Base-by-base conservation (phyloP, 2,113 vertebrate species). In the Aspidoscelis tigris region DNA sequence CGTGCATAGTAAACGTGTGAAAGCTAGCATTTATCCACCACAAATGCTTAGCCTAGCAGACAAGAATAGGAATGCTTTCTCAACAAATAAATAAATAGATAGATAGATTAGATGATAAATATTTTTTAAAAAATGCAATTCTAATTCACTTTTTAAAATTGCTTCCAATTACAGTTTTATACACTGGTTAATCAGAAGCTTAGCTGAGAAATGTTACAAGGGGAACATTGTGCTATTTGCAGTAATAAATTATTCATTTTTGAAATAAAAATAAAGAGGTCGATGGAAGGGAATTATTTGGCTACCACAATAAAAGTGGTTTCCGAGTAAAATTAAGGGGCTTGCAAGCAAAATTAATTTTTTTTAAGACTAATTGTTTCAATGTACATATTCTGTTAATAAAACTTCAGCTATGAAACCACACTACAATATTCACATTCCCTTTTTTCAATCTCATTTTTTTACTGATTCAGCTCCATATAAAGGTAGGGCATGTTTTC, bases 111-210 rank as follows among this genome's bases (percentile, higher is more conserved):
- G 33, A 33, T 33, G 33, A 2, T 24, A 5, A 84, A 76, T 78
- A 77, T 8, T 18, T 69, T 89, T 33, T 33, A 1, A 1, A 33
- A 33, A 47, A 5, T 79, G 43, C 75, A 85, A 81, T 20, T 44
- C 5, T 4, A 47, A 26, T n/a, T 83, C 18, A 50, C 47, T 50
- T 20, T 72, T 61, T 81, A 61, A 4, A 55, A 68, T 26, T 72
- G 41, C 50, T 77, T 12, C 55, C 76, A 82, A 84, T 8, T 84
- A 68, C 8, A 53, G 66, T 87, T 88, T 82, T 50, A 78, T 58
- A 83, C 12, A 76, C 39, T 9, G 71, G 73, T 81, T 79, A 91
- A 84, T 65, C 55, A 83, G 41, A 24, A 47, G 18, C 50, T 26
- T 4, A 85, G 55, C n/a, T 83, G 18, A 47, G 70, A 53, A 8